Base-by-base conservation (phyloP, 2,797 vertebrate species). In the Sebastiscus albofasciatus region DNA sequence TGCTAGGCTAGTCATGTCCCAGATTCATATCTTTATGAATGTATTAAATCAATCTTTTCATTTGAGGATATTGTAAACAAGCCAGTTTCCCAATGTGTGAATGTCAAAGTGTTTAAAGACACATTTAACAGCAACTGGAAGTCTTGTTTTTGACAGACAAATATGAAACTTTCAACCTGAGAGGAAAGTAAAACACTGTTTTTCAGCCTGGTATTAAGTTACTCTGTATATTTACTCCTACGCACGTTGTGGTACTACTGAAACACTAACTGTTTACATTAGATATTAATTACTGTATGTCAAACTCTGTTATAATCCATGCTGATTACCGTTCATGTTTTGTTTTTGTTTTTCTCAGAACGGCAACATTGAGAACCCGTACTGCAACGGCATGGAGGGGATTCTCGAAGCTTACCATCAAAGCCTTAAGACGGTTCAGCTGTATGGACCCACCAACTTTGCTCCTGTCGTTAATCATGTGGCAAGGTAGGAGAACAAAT, bases 381-480 rank as follows among this genome's bases (percentile, higher is more conserved):
- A 97, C 2, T 99, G 98, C 88, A 95, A 95, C 0, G 98, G 98
- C 64, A 99, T 99, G 69, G 97, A 98, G 60, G 98, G 98, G 11
- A 98, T 99, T 77, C 93, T 99, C 3, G 97, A 98, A 80, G 98
- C 98, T 0, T 99, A 99, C 80, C 98, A 99, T 91, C 95, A 96
- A 94, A 99, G 98, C 94, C 96, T 99, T 91, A 98, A 97, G 94
- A 97, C 96, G 0, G 98, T 99, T 82, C 98, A 99, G 95, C 97
- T 99, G 59, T 99, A 99, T 0, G 98, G 98, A 33, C 98, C 98
- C 62, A 99, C 98, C 84, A 99, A 99, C 93, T 99, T 99, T 0
- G 96, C 98, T 22, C 98, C 98, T 0, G 96, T 99, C 1, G 96
- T 99, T 87, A 99, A 98, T 89, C 97, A 97, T 0, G 98, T 99